phyloP scores from a whole-genome alignment of 1,140 invertebrate species.

The Drosophila tani region DNA sequence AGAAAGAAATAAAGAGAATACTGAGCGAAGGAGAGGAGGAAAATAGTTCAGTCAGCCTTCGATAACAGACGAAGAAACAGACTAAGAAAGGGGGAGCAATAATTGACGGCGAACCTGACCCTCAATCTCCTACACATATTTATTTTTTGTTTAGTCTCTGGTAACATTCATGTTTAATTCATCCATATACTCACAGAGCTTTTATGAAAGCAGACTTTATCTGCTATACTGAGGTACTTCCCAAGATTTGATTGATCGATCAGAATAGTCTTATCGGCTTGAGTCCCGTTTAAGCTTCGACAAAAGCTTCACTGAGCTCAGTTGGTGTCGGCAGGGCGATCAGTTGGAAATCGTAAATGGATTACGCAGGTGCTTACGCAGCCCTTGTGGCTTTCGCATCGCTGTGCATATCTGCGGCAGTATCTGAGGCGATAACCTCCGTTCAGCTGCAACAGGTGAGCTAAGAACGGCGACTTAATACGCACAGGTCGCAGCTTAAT shows the following conservation, averaged over 20 bases:
- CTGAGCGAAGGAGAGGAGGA: too few relatives aligned
- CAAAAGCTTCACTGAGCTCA: background rate
- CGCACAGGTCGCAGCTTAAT: background rate
- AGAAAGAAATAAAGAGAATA: too few relatives aligned
- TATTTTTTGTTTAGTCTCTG: too few relatives aligned
- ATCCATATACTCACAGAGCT: too few relatives aligned
- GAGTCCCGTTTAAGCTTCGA: background rate
- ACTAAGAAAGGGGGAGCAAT: too few relatives aligned
- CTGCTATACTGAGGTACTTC: background rate
- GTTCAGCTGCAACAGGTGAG: slow-evolving; percentile 16
- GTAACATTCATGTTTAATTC: too few relatives aligned
- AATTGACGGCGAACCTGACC: too few relatives aligned
- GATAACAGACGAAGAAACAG: too few relatives aligned
- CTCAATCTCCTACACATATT: too few relatives aligned
- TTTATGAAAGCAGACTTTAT: background rate
- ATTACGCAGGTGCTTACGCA: background rate
- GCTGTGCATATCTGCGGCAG: background rate
- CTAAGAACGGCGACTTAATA: too few relatives aligned
- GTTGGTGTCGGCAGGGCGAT: background rate
- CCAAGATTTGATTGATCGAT: too few relatives aligned
- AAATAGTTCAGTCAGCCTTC: too few relatives aligned
- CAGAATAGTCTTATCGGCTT: background rate
- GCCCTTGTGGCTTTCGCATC: slow-evolving; percentile 11
- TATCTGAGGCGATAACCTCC: background rate
- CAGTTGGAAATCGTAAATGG: background rate